Evolutionary conservation across 2,888 invertebrate genomes (phyloP).

Genomic region (Theristus sp.): DNA sequence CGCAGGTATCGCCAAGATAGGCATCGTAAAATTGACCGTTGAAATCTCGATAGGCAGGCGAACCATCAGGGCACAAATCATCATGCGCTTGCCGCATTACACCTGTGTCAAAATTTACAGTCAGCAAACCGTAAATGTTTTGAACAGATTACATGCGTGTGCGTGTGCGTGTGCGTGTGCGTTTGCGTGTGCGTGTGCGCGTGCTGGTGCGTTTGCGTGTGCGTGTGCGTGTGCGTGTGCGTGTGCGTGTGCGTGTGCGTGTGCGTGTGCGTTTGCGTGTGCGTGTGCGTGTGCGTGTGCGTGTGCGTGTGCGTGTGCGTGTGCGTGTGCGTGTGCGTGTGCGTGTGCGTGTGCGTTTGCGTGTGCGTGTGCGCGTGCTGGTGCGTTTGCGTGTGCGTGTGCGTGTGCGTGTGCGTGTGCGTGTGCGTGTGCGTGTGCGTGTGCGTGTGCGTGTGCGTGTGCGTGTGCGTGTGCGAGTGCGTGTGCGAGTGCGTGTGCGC

Average conservation of each 20-base stretch:
- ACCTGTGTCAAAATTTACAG: too few relatives aligned
- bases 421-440: slow-evolving; percentile 7
- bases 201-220: background rate
- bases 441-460: slow-evolving; percentile 5
- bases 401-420: slow-evolving; percentile 6
- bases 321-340: slow-evolving; percentile 6
- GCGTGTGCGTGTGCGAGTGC: slow-evolving; percentile 1
- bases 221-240: background rate
- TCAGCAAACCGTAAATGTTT: too few relatives aligned
- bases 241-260: background rate
- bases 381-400: slow-evolving; percentile 6
- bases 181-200: background rate
- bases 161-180: background rate
- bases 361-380: slow-evolving; percentile 6
- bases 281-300: slow-evolving; percentile 2
- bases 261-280: slow-evolving; percentile 2
- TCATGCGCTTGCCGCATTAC: too few relatives aligned
- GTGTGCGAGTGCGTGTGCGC: slow-evolving; percentile 1
- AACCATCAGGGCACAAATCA: too few relatives aligned
- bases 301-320: slow-evolving; percentile 5
- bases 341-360: slow-evolving; percentile 6
- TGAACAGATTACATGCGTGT: background rate
- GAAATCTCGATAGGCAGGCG: too few relatives aligned
- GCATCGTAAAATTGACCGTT: too few relatives aligned
- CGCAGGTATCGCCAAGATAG: too few relatives aligned